Percentiles rank a stretch among this genome's conserved stretches.
phyloP scores from a whole-genome alignment of 2,113 vertebrate genomes.

The Gopherus flavomarginatus region DNA sequence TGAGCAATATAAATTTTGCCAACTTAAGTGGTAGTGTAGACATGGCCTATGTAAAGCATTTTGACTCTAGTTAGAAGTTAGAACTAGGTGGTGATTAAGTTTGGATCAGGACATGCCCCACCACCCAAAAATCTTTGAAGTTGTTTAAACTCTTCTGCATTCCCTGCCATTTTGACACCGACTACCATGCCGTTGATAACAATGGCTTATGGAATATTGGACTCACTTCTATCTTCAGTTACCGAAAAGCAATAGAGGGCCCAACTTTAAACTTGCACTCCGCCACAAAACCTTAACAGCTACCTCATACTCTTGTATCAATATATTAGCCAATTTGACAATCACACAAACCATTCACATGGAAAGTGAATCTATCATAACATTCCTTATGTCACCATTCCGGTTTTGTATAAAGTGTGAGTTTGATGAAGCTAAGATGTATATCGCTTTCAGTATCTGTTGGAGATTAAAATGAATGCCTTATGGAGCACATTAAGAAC shows the following conservation, averaged over 20 bases:
- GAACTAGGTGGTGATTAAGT: neutral
- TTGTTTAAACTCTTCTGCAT: neutral
- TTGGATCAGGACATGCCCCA: neutral
- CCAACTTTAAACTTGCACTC: neutral
- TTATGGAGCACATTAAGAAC: neutral
- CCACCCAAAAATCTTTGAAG: neutral
- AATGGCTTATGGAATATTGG: neutral
- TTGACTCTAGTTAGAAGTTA: neutral
- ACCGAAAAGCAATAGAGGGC: neutral
- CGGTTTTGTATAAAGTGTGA: neutral
- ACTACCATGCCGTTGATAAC: neutral
- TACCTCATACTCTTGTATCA: neutral
- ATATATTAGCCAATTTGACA: neutral
- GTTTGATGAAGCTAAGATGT: neutral
- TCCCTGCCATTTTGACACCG: neutral
- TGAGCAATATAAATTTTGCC: no score
- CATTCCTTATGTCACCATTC: neutral
- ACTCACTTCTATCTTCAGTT: neutral
- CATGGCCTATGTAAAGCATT: no score
- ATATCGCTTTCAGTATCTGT: no score
- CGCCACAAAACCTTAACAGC: neutral
- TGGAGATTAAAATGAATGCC: neutral
- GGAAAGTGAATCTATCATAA: neutral
- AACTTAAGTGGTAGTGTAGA: no score
- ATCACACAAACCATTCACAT: neutral